Evolutionary conservation across 2,113 vertebrate genomes (phyloP), one percentile per base, ranked within the genome.

Genomic region (Poeciliopsis turrubarensis): DNA sequence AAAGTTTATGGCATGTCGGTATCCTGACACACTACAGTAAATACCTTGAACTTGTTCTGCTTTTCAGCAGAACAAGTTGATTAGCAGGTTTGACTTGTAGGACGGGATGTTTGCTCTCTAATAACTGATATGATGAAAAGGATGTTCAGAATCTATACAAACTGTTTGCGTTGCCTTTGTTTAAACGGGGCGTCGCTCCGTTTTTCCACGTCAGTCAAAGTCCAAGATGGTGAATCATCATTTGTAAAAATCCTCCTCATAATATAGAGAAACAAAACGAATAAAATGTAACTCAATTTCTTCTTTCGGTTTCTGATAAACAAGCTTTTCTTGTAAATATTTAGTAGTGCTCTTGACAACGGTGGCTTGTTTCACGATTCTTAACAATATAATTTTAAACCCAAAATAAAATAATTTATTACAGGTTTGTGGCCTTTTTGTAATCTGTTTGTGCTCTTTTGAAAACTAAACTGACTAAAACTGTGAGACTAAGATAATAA

Each of bases 61-160:
- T 70, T 4, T 22, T 0, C 0, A 9, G 60, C 1, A 15, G 29
- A 29, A 29, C 29, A 2, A 29, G 29, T 2, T 29, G 29, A 29
- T 29, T 29, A 29, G 39, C 70, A 17, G 60, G 86, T 77, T 54
- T n/a, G 37, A 77, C 84, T 47, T 19, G 78, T 65, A 19, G 1
- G 1, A 10, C 7, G 2, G 17, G 68, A 39, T 11, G 26, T 60
- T 22, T 0, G 19, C 60, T 27, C 29, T 26, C 4, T 37, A 60
- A 19, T 14, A 15, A 22, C 22, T 34, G 68, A 34, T 27, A 4
- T 30, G 61, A 6, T 17, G 17, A 4, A 27, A 22, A 14, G 0
- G 47, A 41, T 44, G 27, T 5, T 29, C 15, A 61, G 22, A n/a
- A 13, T 1, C 14, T 9, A 10, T 10, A 65, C 22, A 34, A 25